Base-by-base conservation (phyloP, 1,140 invertebrate genomes). In the Neodiprion virginianus region DNA sequence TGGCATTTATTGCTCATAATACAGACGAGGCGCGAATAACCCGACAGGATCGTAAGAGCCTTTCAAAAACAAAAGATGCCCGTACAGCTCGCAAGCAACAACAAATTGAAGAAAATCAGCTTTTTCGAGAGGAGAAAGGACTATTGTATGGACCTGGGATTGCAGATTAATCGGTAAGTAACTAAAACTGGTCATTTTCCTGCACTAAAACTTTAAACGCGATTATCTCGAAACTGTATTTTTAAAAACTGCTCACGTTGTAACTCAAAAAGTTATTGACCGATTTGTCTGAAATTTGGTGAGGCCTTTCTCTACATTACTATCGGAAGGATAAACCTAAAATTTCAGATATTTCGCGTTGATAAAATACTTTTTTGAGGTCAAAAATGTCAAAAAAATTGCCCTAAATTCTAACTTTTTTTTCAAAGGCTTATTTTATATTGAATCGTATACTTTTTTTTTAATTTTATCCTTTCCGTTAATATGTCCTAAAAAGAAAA, bases 321-420 rank as follows among this genome's bases (percentile, higher is more conserved):
- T 72, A 66, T 67, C 61, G 72, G 72, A 72, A 72, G 72, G 61
- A 72, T 72, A 72, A 72, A 72, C 65, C 53, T 72, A 17, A 72
- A 67, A 67, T 67, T 72, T 72, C 40, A 72, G 7, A 66, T 28
- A 72, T 72, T 66, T 72, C 61, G 72, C 14, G 65, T 67, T 66
- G 61, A 72, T 72, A 72, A 72, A 72, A 11, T 72, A 72, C 21
- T 72, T 72, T 67, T 72, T 66, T 8, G 40, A 48, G 21, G 53
- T 66, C 9, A 66, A 72, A 72, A 65, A 66, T 67, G 40, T 72
- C 72, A 48, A 72, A 66, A 72, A 72, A 72, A 17, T 72, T 67
- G 72, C 61, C 72, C 53, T 5, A 72, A 72, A 72, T 67, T 72
- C 23, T 17, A 17, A 17, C 17, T 17, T 17, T 17, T 17, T 17